These are phyloP conservation scores for Microcebus ravelobensis DNA, from an alignment of 2,113 vertebrate genomes.

Conservation along the genomic window DNA sequence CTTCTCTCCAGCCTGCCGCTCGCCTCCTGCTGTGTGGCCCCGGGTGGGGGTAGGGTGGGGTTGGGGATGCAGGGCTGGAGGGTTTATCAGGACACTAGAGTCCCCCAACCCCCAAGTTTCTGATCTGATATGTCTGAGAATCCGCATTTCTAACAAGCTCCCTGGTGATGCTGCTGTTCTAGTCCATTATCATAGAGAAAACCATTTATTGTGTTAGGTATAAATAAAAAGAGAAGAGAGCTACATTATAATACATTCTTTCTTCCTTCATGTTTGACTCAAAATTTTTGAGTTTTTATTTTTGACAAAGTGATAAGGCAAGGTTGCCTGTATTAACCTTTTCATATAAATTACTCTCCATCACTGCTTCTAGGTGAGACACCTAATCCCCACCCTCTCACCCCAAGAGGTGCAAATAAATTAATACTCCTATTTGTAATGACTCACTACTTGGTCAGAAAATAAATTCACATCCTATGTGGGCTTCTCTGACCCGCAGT, in stretches of 20 bases:
- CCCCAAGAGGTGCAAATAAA: not conserved
- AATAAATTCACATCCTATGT: slow-evolving; percentile 32
- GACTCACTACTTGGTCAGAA: slow-evolving; percentile 57
- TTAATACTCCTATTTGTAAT: slow-evolving; percentile 35
- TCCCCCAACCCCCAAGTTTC: not conserved
- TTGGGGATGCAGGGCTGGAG: not conserved
- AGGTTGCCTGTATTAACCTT: not conserved
- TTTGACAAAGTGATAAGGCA: not conserved
- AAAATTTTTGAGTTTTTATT: slow-evolving; percentile 8
- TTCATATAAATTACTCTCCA: not conserved
- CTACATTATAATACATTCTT: not conserved
- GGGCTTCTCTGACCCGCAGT: not conserved
- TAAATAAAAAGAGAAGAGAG: slow-evolving; percentile 23
- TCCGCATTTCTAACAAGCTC: not conserved
- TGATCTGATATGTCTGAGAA: not conserved
- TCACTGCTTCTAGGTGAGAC: not conserved
- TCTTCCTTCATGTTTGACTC: not conserved
- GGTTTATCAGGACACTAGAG: not conserved
- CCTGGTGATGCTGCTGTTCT: not conserved
- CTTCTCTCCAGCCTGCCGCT: too few species aligned
- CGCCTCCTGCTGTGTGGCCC: too few species aligned
- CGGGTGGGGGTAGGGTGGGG: too few species aligned
- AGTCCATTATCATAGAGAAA: not conserved
- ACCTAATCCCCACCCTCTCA: not conserved
- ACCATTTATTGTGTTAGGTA: not conserved